Base-by-base conservation (phyloP, 2,797 vertebrate species). In the Scolopax rusticola region DNA sequence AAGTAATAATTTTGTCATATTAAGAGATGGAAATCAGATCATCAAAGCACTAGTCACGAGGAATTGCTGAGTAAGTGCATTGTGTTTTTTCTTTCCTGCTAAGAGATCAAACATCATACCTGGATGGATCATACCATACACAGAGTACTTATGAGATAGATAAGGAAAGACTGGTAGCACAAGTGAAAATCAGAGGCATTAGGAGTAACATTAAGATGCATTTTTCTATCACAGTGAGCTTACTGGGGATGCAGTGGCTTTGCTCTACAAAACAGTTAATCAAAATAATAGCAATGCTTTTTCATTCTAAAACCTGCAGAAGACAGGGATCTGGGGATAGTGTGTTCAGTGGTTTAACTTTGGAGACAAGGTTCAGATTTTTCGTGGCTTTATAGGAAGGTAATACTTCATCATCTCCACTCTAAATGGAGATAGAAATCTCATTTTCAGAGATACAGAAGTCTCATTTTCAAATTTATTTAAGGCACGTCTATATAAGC, bases 1-100 rank as follows among this genome's bases (percentile, higher is more conserved):
- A 94, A 85, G 86, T 33, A 92, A 96, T 67, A 90, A 91, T 86
- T 89, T 86, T 80, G 65, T 87, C 27, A 12, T 67, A 73, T 59
- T 51, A 77, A 61, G 64, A 61, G 73, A 82, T 25, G 32, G 61
- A 94, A 93, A 94, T 65, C 1, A 2, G 68, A 91, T 87, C 12
- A 3, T 8, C 17, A 77, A 65, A 78, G 61, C 65, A 59, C 32
- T 53, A 19, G 82, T 89, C 76, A 70, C 68, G 81, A 80, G 73
- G 59, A 95, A 64, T 4, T 89, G 90, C 88, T 92, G 85, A 96
- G 74, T 80, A 86, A 76, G 82, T 54, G 28, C 56, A 76, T 15
- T 89, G 68, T 84, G 65, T 0, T 40, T 28, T 57, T 88, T n/a
- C 53, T 79, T 61, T 61, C 56, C 28, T 74, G 47, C 50, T 45